Base-by-base conservation (phyloP, 2,888 invertebrate genomes). In the Arctia plantaginis region DNA sequence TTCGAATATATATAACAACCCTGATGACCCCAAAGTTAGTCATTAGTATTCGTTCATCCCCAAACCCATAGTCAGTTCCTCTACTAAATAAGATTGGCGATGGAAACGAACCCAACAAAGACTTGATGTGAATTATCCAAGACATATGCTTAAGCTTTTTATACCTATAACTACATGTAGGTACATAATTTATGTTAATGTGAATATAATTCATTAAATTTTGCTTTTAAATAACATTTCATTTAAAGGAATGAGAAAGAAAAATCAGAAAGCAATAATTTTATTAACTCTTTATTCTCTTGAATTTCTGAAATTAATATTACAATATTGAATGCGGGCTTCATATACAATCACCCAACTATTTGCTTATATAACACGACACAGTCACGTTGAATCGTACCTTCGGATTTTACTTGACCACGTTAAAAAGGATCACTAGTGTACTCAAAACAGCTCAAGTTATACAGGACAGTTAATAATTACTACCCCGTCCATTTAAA, bases 251-350 rank as follows among this genome's bases (percentile, higher is more conserved):
- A 73, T 39, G 73, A 69, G 69, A 69, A 84, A 78, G 81, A 86
- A 81, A 85, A 89, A 90, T 85, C 73, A 88, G 86, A 88, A 86
- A 86, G 72, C 84, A 80, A 87, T 88, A 80, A 83, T 93, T 95
- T 94, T 94, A 94, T 95, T 95, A 95, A 95, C 94, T 95, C 94
- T 95, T 95, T 95, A 95, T 95, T 95, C 94, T 95, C 91, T 94
- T 95, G 95, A 95, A 95, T 94, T 94, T 94, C 92, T 92, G 94
- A 95, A 95, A 95, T 95, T 95, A 95, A 95, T 95, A 93, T 94
- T 95, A 95, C 94, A 95, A 94, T 95, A 95, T 95, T 95, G 94
- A 95, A 95, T 95, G 94, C 91, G 95, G 95, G 95, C 87, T 94
- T 90, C 93, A 93, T 95, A 95, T 95, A 95, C 93, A 95, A 93